Evolutionary conservation across 2,797 vertebrate genomes (phyloP), one percentile per base, ranked within the genome.

Genomic region (Chanos chanos): DNA sequence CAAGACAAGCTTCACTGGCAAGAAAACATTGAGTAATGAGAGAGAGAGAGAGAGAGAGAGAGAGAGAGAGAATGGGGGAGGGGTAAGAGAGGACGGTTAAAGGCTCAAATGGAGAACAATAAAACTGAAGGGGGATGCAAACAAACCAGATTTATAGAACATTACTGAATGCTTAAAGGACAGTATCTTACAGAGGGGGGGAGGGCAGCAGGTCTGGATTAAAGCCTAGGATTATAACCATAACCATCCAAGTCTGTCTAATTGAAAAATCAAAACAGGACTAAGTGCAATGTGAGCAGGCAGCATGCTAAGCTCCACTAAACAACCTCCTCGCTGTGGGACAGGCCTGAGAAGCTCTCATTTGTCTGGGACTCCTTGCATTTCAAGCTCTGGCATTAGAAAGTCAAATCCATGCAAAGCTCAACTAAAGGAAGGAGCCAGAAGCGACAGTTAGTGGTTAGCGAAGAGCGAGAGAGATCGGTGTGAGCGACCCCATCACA

Each of bases 401-500:
- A 68, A 79, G 73, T 78, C 49, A 43, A 48, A 68, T 78, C 79
- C 94, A 94, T 95, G 93, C 94, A 94, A 90, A 93, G 89, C 87
- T 83, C 65, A 56, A 72, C 55, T 76, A 71, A 68, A 70, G 61
- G 68, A 68, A 24, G 60, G 31, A 48, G 44, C 61, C 53, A 59
- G 68, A 83, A 86, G 84, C 83, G 70, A 77, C 70, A 51, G 60
- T 77, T 74, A 79, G 75, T 65, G 67, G 63, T 68, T 71, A 77
- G 55, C 40, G 49, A 58, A 59, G 69, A 66, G 36, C 37, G 10
- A 68, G 43, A 74, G 67, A 66, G 58, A 71, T 76, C 80, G 74
- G 8, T 44, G 33, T 34, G 15, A 34, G 24, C 19, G 22, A 59
- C 54, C 75, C 68, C 81, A 75, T 63, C 83, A 82, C 83, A 84